Base-by-base conservation (phyloP, 2,888 invertebrate species). In the Thecocarcelia acutangulata region DNA sequence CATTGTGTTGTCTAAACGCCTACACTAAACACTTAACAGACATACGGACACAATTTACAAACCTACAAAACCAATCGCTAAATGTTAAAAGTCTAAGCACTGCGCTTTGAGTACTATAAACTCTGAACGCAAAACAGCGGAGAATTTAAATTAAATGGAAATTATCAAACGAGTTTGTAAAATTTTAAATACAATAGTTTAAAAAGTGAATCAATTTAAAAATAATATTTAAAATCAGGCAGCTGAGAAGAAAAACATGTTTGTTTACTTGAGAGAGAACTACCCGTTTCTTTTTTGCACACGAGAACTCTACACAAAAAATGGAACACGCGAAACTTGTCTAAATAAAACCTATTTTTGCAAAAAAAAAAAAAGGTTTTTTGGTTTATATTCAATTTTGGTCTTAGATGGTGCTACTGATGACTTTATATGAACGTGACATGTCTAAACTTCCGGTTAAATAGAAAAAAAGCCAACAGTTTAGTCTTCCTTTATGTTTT, bases 361-460 rank as follows among this genome's bases (percentile, higher is more conserved):
- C 40, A 56, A 77, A 44, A n/a, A n/a, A n/a, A n/a, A n/a, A n/a
- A n/a, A n/a, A n/a, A n/a, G 3, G 2, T 24, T 24, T 24, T 24
- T 24, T 24, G 24, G 24, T 24, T 24, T 24, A 3, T 68, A 63
- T 69, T 56, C 40, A 61, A 46, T 61, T 48, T 56, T 56, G 33
- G 24, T n/a, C 24, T 48, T 73, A 33, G 44, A 40, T 82, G 69
- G 37, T 70, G 66, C 66, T 59, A 15, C 50, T 73, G 76, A 54
- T 75, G 58, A 69, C 66, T 68, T 66, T 69, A 37, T 52, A 24
- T 11, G 70, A 83, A 84, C 84, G 83, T 84, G 84, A 78, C 84
- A 74, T 80, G 84, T 84, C 75, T 80, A 50, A 66, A 83, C 83
- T 84, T 84, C 84, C 84, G 83, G 78, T 83, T 80, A 56, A 54